A percentile compares a stretch with the other conserved stretches of the same genome.
phyloP scores from a whole-genome alignment of 1,140 invertebrate species.

The Tetranychus urticae region DNA sequence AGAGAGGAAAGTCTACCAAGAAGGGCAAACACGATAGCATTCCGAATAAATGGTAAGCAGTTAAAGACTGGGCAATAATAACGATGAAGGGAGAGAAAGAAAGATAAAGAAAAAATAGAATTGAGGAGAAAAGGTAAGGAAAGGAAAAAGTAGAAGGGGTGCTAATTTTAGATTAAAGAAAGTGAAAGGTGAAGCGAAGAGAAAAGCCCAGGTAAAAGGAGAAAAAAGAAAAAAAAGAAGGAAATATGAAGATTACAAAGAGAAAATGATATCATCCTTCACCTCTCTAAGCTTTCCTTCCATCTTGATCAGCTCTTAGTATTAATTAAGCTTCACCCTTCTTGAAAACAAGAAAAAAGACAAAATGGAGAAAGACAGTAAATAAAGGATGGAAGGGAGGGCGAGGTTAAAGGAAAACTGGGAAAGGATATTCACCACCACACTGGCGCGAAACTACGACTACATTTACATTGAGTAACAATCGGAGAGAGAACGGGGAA shows the following conservation, averaged over 20 bases:
- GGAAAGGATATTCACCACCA: neutral
- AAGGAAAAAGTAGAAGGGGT: neutral
- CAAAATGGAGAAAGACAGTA: neutral
- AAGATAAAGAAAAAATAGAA: neutral
- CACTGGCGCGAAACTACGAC: neutral
- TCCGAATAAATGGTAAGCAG: too few relatives aligned
- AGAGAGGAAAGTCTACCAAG: too few relatives aligned
- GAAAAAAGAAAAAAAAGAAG: neutral
- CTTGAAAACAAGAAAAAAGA: neutral
- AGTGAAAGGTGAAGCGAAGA: neutral
- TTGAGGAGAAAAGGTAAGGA: neutral
- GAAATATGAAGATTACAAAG: neutral
- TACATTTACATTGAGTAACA: neutral
- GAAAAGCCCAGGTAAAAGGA: neutral
- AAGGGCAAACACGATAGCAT: too few relatives aligned
- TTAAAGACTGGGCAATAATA: too few relatives aligned
- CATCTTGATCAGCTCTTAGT: neutral
- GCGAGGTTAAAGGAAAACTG: neutral
- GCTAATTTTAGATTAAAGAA: neutral
- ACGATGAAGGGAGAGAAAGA: neutral
- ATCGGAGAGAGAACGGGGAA: neutral
- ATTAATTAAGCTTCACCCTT: neutral
- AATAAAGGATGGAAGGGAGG: neutral
- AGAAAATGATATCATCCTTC: neutral
- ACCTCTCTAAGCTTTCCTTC: neutral